Evolutionary conservation across 2,888 invertebrate species (phyloP).

Genomic region (Hyppa rectilinea): DNA sequence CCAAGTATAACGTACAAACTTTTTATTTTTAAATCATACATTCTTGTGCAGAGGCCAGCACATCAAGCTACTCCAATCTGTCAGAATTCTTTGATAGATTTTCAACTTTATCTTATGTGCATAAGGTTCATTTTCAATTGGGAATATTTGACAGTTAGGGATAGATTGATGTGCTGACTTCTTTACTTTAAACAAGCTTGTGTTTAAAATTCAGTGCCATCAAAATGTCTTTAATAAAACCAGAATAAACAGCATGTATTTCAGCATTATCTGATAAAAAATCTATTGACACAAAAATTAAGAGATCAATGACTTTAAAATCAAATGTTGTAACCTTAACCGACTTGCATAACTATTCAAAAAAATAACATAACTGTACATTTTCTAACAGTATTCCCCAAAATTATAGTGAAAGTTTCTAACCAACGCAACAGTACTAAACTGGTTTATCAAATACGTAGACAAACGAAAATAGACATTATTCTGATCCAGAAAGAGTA

Average conservation of each 20-base stretch:
- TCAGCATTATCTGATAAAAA: neutral
- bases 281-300: neutral
- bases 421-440: conserved; percentile 28
- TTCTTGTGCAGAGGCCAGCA: too few species aligned
- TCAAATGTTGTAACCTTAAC: conserved; percentile 18
- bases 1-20: neutral
- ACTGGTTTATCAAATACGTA: conserved; percentile 51
- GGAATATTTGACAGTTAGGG: too few species aligned
- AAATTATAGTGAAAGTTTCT: conserved; percentile 54
- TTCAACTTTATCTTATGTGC: too few species aligned
- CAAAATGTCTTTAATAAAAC: neutral
- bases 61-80: too few species aligned
- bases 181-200: neutral
- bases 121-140: too few species aligned
- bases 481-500: neutral
- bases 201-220: neutral
- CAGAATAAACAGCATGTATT: too few species aligned
- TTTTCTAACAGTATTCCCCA: conserved; percentile 50
- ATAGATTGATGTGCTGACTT: too few species aligned
- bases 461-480: conserved; percentile 30
- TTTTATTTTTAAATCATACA: neutral
- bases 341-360: conserved; percentile 8
- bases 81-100: too few species aligned
- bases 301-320: neutral
- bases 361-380: neutral